These are phyloP conservation scores for Eristalinus aeneus DNA, from an alignment of 2,888 invertebrate species.

Conservation along the genomic window DNA sequence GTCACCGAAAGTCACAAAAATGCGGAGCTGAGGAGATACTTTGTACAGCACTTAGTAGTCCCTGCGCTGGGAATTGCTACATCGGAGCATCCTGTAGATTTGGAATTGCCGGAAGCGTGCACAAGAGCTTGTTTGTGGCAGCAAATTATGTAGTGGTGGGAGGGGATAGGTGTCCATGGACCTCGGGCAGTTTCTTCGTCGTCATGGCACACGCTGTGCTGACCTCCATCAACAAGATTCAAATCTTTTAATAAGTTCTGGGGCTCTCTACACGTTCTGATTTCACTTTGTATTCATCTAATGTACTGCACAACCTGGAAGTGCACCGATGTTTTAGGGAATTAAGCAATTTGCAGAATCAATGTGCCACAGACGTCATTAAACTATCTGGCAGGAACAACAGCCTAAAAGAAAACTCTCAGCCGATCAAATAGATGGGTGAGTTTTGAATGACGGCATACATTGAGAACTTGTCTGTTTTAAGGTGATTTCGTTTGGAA, in stretches of 20 bases:
- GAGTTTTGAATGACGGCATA: neutral
- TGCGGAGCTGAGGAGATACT: neutral
- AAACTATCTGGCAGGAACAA: neutral
- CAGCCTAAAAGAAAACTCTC: neutral
- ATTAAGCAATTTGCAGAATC: neutral
- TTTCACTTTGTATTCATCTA: neutral
- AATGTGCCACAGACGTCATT: neutral
- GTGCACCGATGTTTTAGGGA: too few relatives aligned
- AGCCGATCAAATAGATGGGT: neutral
- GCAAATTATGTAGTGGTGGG: conserved; percentile 28
- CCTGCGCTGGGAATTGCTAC: conserved; percentile 14
- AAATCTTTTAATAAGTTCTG: conserved; percentile 79
- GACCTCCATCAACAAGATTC: conserved; percentile 77
- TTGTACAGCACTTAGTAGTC: neutral
- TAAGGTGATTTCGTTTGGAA: neutral
- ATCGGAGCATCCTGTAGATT: conserved; percentile 7
- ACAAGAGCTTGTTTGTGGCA: conserved; percentile 50
- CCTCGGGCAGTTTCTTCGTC: neutral
- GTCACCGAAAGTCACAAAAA: neutral
- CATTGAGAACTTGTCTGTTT: neutral
- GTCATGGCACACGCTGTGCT: neutral
- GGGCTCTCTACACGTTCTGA: conserved; percentile 46
- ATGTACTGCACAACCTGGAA: neutral
- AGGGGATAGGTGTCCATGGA: neutral
- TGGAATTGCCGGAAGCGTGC: neutral